phyloP scores from a whole-genome alignment of 37 sponge, comb jelly and placozoan species.

The Agelas oroides region DNA sequence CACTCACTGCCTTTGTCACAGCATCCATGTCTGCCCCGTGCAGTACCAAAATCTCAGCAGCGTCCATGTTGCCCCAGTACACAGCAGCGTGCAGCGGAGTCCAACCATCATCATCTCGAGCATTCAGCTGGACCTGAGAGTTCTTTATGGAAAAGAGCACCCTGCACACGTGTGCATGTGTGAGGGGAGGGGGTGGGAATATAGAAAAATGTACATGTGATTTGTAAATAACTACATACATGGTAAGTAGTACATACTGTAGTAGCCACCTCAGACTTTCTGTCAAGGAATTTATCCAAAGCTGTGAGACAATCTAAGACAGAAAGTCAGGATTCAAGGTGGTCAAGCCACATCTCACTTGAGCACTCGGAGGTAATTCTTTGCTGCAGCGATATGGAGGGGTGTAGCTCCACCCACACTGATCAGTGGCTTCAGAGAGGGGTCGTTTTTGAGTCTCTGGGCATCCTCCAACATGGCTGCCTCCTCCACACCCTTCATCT shows the following conservation, averaged over 20 bases:
- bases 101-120: slow-evolving; percentile 88
- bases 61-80: slow-evolving; percentile 85
- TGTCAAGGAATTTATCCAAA: not conserved
- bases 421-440: slow-evolving; percentile 13
- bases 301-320: too few relatives aligned
- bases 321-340: too few relatives aligned
- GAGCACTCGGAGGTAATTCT: slow-evolving; percentile 74
- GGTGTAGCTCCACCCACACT: slow-evolving; percentile 66
- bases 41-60: slow-evolving; percentile 63
- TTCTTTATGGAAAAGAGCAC: slow-evolving; percentile 51
- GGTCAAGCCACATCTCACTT: slow-evolving; percentile 56
- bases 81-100: slow-evolving; percentile 91
- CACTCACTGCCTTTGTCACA: slow-evolving; percentile 62
- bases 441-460: slow-evolving; percentile 60
- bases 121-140: slow-evolving; percentile 43
- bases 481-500: slow-evolving; percentile 62
- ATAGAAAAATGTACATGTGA: not conserved
- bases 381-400: slow-evolving; percentile 87
- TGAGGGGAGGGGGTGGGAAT: not conserved
- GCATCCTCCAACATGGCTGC: slow-evolving; percentile 77
- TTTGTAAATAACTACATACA: too few relatives aligned
- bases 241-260: too few relatives aligned
- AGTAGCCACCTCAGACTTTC: not conserved
- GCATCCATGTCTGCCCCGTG: slow-evolving; percentile 68
- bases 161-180: slow-evolving; percentile 30